Conservation (phyloP, 2,888 invertebrate species). For the Osmoderma eremita region DNA sequence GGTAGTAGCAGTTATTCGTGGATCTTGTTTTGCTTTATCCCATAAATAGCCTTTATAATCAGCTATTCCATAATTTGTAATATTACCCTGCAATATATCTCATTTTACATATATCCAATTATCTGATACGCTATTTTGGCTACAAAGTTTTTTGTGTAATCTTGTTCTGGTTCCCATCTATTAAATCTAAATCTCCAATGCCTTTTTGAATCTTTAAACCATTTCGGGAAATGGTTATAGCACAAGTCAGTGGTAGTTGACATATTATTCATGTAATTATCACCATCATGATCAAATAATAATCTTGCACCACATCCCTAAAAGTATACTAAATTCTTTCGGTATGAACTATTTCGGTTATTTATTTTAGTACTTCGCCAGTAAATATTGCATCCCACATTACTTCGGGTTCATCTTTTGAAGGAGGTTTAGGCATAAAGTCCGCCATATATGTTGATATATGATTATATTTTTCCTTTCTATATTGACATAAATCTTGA, state of each 20-base stretch:
- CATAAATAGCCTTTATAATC: constrained; percentile 63
- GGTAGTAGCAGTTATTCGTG: constrained; percentile 58
- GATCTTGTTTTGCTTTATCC: constrained; percentile 65
- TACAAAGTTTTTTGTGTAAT: constrained; percentile 55
- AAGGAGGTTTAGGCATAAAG: constrained; percentile 45
- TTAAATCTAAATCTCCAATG: constrained; percentile 32
- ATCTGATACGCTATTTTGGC: neutral
- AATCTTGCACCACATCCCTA: constrained; percentile 64
- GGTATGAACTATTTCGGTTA: neutral
- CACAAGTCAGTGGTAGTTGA: constrained; percentile 67
- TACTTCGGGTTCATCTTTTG: constrained; percentile 40
- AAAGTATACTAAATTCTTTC: constrained; percentile 8
- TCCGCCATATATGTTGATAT: constrained; percentile 46
- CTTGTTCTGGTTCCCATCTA: constrained; percentile 39
- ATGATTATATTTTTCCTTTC: constrained; percentile 46
- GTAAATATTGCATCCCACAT: constrained; percentile 46
- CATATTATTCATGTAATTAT: constrained; percentile 64
- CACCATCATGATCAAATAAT: constrained; percentile 64
- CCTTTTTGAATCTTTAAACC: constrained; percentile 58
- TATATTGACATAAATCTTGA: constrained; percentile 46
- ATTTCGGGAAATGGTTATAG: constrained; percentile 67
- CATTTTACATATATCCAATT: neutral
- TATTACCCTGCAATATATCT: constrained; percentile 61
- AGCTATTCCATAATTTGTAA: constrained; percentile 65
- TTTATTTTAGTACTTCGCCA: constrained; percentile 32